Base-by-base conservation (phyloP, 1,140 invertebrate species). In the Orchesella cincta region DNA sequence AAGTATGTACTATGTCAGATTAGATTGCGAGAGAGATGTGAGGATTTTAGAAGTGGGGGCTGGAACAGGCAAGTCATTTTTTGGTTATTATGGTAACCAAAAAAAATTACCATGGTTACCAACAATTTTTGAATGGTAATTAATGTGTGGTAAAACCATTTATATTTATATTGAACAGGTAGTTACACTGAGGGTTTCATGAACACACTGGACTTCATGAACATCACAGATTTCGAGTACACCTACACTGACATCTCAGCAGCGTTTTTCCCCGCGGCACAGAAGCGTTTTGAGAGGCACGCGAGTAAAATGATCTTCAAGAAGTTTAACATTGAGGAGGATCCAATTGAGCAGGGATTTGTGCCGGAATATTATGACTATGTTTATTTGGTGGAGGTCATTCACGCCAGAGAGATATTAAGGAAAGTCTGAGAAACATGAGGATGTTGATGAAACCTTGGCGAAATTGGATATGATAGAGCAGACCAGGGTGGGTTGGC, bases 201-300 rank as follows among this genome's bases (percentile, higher is more conserved):
- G 3, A 62, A 73, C 2, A 18, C 8, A 5, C 39, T 80, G 18
- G 36, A 71, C n/a, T n/a, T n/a, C n/a, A 67, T 76, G 8, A 20
- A 52, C 0, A 46, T 46, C 1, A 26, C 78, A 35, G 23, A 64
- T 8, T 78, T 54, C 36, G 20, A 62, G 18, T 80, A 78, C 71
- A 73, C 52, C 8, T 80, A 71, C 74, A 80, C 79, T 1, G 79
- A 80, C 51, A 76, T 80, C 52, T 76, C 79, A 16, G 39, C 74
- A 20, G 29, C 36, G 0, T 74, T 80, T 54, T 18, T 80, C 0
- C 1, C 64, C 23, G 18, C 54, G 33, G 64, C 74, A 1, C 33
- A 36, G 28, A 73, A 36, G 16, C 36, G 16, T 3, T 73, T 73
- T 73, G 35, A 73, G 20, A 51, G 54, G 28, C 52, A 46, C 31